Evolutionary conservation across 2,797 vertebrate genomes (phyloP), one percentile per base, ranked within the genome.

Genomic region (Alosa sapidissima): DNA sequence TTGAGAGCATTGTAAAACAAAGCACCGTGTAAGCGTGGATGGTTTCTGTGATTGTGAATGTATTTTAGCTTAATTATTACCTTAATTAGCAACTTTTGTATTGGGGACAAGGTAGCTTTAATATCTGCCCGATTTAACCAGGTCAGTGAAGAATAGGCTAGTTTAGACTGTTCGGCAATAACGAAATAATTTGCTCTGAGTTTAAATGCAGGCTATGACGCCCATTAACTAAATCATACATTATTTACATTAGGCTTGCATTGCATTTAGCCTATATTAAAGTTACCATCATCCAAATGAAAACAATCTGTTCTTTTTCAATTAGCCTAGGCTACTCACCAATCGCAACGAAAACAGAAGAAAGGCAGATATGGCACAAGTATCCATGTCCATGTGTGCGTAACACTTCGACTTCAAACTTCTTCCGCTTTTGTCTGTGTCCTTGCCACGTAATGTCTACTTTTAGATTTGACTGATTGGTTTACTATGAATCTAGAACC

Each of bases 361-460:
- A 21, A 78, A 78, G 7, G 5, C 72, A 16, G 14, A 19, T 21
- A 19, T 21, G 41, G 41, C 72, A 45, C 7, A 47, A 78, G 41
- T 45, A 78, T 78, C 72, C 72, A 78, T 78, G 72, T 78, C 41
- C 72, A 78, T 45, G 13, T 75, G 68, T 75, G 16, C 72, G 8
- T 19, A 65, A 8, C 11, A 68, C 28, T 10, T 78, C 72, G 72
- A 78, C 36, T 72, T 68, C 28, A 41, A 41, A 72, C 68, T 78
- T 47, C 72, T 78, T 78, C 72, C 72, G 36, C 72, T 78, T 78
- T 65, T 78, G 41, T 45, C 36, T 78, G 5, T 9, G 24, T 1
- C 41, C 36, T 41, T 78, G 72, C 16, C 36, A 45, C 72, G 41
- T 45, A 78, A 21, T 16, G 36, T 47, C 72, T 45, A 45, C 72